A percentile compares a stretch with the other conserved stretches of the same genome.
These are phyloP conservation scores for Pteria penguin DNA, from an alignment of 2,888 invertebrate genomes.

Conservation along the genomic window DNA sequence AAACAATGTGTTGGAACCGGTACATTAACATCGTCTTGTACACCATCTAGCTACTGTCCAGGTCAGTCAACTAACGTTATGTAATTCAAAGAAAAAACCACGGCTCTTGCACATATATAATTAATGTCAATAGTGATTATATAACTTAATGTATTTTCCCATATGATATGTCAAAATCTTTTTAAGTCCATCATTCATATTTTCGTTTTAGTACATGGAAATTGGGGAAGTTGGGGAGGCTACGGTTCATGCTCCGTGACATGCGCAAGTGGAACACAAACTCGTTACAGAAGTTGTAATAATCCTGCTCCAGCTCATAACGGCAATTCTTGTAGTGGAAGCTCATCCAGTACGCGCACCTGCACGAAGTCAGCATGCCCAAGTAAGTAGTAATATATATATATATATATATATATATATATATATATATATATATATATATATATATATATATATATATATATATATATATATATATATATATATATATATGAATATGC, in stretches of 20 bases:
- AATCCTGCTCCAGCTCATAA: conserved; percentile 10
- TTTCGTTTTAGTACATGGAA: conserved; percentile 43
- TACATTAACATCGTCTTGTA: conserved; percentile 28
- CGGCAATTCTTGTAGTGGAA: conserved; percentile 14
- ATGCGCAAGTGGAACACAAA: conserved; percentile 10
- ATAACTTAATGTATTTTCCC: too few relatives aligned
- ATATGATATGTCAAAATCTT: too few relatives aligned
- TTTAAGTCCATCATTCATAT: too few relatives aligned
- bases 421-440: too few relatives aligned
- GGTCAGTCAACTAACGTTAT: conserved; percentile 5
- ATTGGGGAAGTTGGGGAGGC: conserved; percentile 44
- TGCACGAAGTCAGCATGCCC: conserved; percentile 18
- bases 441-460: too few relatives aligned
- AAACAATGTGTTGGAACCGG: conserved; percentile 35
- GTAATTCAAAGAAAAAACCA: background rate
- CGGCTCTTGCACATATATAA: too few relatives aligned
- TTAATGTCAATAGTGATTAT: background rate
- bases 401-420: too few relatives aligned
- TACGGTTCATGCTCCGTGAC: conserved; percentile 16
- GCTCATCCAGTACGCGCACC: background rate
- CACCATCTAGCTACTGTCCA: conserved; percentile 32
- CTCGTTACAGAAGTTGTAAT: background rate
- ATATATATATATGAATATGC: too few relatives aligned
- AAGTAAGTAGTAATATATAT: background rate
- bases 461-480: too few relatives aligned